Conservation (phyloP, 2,888 invertebrate genomes). For the Stenolophus ochropezus region DNA sequence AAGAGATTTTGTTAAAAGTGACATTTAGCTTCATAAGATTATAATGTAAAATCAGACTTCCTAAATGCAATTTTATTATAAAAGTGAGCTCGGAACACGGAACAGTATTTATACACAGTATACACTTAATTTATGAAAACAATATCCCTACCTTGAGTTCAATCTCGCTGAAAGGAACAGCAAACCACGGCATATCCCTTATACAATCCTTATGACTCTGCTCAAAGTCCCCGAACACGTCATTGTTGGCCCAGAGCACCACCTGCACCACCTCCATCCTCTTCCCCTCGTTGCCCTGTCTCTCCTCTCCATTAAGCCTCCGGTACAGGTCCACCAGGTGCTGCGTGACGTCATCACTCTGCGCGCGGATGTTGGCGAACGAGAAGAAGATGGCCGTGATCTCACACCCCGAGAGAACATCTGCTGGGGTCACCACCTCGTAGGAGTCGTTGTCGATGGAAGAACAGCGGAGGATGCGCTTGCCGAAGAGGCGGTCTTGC, state of each 20-base stretch:
- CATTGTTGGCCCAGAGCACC: slow-evolving; percentile 81
- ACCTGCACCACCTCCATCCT: slow-evolving; percentile 81
- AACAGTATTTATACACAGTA: too few relatives aligned
- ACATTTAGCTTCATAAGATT: too few relatives aligned
- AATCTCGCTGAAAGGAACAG: slow-evolving; percentile 82
- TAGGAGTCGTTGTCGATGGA: slow-evolving; percentile 74
- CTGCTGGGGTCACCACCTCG: slow-evolving; percentile 73
- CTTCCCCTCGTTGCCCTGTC: slow-evolving; percentile 67
- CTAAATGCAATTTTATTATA: too few relatives aligned
- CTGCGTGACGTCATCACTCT: slow-evolving; percentile 81
- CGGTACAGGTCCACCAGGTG: slow-evolving; percentile 78
- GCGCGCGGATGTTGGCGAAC: slow-evolving; percentile 81
- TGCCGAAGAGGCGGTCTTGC: slow-evolving; percentile 79
- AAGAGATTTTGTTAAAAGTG: too few relatives aligned
- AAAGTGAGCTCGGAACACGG: too few relatives aligned
- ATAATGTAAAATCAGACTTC: too few relatives aligned
- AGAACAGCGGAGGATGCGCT: slow-evolving; percentile 75
- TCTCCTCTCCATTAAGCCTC: slow-evolving; percentile 67
- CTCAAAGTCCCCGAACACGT: slow-evolving; percentile 80
- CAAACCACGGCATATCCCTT: slow-evolving; percentile 82
- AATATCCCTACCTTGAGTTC: slow-evolving; percentile 83
- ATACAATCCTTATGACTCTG: slow-evolving; percentile 79
- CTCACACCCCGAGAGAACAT: slow-evolving; percentile 75
- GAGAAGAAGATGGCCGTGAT: slow-evolving; percentile 82
- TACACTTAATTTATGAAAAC: too few relatives aligned